Evolutionary conservation across 2,888 invertebrate species (phyloP).

Genomic region (Lydus trimaculatus): DNA sequence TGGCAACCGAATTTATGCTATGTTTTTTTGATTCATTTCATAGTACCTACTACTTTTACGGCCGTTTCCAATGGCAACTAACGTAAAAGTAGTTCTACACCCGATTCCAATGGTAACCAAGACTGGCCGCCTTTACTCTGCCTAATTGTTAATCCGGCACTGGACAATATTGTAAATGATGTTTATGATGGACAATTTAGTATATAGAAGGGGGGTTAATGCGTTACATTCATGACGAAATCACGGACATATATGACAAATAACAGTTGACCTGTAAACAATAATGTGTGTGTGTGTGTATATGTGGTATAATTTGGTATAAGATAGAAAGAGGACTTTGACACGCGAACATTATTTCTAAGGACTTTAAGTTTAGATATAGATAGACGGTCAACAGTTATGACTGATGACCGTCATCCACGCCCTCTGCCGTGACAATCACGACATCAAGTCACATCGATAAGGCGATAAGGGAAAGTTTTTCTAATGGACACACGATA

Average conservation of each 20-base stretch:
- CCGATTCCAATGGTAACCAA: too few relatives aligned
- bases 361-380: too few relatives aligned
- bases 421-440: slow-evolving; percentile 59
- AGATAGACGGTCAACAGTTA: slow-evolving; percentile 44
- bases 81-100: too few relatives aligned
- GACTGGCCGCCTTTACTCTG: too few relatives aligned
- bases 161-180: too few relatives aligned
- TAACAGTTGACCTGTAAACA: slow-evolving; percentile 57
- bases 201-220: slow-evolving; percentile 37
- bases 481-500: slow-evolving; percentile 1
- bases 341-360: slow-evolving; percentile 50
- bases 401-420: slow-evolving; percentile 60
- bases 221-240: slow-evolving; percentile 46
- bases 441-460: slow-evolving; percentile 46
- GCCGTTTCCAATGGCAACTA: too few relatives aligned
- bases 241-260: slow-evolving; percentile 55
- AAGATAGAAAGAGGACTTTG: slow-evolving; percentile 46
- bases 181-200: too few relatives aligned
- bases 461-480: slow-evolving; percentile 23
- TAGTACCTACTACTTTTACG: too few relatives aligned
- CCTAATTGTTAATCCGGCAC: too few relatives aligned
- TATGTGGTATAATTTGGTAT: slow-evolving; percentile 56
- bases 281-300: too few relatives aligned
- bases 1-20: too few relatives aligned
- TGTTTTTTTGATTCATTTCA: too few relatives aligned